Evolutionary conservation across 2,797 vertebrate genomes (phyloP).

Genomic region (Helicolenus hilgendorfi): DNA sequence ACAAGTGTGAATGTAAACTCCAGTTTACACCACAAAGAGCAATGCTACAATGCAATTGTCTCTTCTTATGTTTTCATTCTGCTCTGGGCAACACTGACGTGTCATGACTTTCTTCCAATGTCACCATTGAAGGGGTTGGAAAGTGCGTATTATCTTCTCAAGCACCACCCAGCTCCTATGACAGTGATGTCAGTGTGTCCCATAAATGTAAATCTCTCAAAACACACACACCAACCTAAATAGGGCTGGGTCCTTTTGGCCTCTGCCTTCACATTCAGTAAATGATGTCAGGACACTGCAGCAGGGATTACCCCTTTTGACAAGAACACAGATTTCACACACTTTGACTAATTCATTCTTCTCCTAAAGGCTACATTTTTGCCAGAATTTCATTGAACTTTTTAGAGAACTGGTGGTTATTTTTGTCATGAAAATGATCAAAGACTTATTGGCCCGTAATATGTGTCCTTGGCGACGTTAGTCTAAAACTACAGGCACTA

Average conservation of each 20-base stretch:
- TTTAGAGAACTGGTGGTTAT: not conserved
- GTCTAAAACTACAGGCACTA: not conserved
- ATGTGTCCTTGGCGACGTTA: not conserved
- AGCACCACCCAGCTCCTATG: constrained; percentile 32
- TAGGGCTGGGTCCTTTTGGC: not conserved
- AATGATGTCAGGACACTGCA: constrained; percentile 11
- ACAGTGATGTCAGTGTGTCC: constrained; percentile 32
- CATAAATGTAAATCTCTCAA: not conserved
- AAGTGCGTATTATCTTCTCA: constrained; percentile 27
- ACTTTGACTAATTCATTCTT: not conserved
- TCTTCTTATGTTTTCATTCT: not conserved
- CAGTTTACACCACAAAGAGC: not conserved
- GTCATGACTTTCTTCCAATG: constrained; percentile 4
- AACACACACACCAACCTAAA: not conserved
- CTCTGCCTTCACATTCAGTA: not conserved
- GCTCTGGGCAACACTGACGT: not conserved
- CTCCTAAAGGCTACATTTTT: not conserved
- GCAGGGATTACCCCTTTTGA: not conserved
- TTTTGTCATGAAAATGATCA: constrained; percentile 17
- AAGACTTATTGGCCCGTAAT: constrained; percentile 14
- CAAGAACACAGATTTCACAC: not conserved
- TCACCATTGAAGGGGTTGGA: not conserved
- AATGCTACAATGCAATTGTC: not conserved
- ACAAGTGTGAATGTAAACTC: not conserved
- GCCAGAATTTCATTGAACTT: not conserved